phyloP scores from a whole-genome alignment of 2,113 vertebrate species.

The Python bivittatus region DNA sequence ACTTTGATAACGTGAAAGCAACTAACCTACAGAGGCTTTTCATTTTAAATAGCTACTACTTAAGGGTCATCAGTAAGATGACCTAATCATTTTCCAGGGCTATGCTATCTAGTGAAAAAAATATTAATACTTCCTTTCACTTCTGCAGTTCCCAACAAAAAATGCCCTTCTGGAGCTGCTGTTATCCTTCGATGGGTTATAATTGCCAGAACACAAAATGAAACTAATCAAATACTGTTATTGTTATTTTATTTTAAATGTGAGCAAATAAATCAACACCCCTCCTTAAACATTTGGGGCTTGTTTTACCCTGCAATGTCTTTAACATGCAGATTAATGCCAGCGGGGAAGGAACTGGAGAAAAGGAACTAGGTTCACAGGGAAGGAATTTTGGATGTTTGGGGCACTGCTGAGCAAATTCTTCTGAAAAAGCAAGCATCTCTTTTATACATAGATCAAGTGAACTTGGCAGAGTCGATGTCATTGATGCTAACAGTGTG shows the following conservation, averaged over 20 bases:
- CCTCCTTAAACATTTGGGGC: conserved; percentile 30
- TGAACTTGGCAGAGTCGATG: conserved; percentile 74
- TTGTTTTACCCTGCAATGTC: conserved; percentile 39
- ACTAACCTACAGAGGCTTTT: background rate
- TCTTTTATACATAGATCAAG: conserved; percentile 75
- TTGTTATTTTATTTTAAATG: background rate
- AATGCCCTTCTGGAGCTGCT: background rate
- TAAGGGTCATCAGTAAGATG: background rate
- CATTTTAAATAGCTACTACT: background rate
- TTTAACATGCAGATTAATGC: conserved; percentile 45
- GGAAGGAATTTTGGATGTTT: conserved; percentile 70
- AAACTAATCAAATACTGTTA: background rate
- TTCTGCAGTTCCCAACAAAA: background rate
- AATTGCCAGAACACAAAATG: background rate
- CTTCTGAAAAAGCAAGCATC: conserved; percentile 69
- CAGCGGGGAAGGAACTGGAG: conserved; percentile 12
- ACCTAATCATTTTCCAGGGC: background rate
- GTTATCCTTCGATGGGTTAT: background rate
- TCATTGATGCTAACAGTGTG: conserved; percentile 77
- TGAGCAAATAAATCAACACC: background rate
- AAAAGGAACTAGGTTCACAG: conserved; percentile 24
- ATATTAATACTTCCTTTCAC: background rate
- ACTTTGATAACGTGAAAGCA: background rate
- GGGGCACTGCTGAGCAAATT: conserved; percentile 70
- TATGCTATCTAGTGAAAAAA: background rate